phyloP scores from a whole-genome alignment of 2,113 vertebrate genomes.

The Bombycilla garrulus region DNA sequence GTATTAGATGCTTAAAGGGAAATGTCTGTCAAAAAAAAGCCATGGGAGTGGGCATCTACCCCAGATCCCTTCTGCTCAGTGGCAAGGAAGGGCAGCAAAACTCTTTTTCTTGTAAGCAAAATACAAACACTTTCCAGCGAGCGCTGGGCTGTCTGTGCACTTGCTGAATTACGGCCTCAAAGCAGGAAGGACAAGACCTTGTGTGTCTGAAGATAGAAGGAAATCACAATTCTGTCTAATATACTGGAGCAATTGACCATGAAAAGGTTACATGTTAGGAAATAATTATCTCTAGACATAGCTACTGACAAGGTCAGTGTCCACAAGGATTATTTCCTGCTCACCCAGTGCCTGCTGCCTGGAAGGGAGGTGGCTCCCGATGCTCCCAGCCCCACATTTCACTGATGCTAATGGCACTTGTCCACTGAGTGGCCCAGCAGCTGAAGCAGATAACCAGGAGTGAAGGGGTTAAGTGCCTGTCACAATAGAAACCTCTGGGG shows the following conservation, averaged over 20 bases:
- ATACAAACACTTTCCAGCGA: not conserved
- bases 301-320: constrained; percentile 39
- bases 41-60: not conserved
- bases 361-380: not conserved
- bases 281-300: constrained; percentile 57
- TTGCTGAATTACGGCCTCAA: not conserved
- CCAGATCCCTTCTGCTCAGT: not conserved
- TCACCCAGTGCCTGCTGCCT: not conserved
- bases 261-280: constrained; percentile 54
- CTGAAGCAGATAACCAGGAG: constrained; percentile 67
- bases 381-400: not conserved
- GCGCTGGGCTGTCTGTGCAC: not conserved
- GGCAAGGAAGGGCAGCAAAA: not conserved
- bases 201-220: not conserved
- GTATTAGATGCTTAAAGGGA: constrained; percentile 1
- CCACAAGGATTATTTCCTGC: constrained; percentile 45
- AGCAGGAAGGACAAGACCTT: not conserved
- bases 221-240: constrained; percentile 46
- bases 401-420: constrained; percentile 44
- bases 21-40: not conserved
- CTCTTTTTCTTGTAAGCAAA: not conserved
- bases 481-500: constrained; percentile 71
- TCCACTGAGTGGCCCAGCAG: constrained; percentile 49
- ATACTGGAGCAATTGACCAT: constrained; percentile 47
- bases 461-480: constrained; percentile 71